phyloP scores from a whole-genome alignment of 2,888 invertebrate species.

The Synergus japonicus region DNA sequence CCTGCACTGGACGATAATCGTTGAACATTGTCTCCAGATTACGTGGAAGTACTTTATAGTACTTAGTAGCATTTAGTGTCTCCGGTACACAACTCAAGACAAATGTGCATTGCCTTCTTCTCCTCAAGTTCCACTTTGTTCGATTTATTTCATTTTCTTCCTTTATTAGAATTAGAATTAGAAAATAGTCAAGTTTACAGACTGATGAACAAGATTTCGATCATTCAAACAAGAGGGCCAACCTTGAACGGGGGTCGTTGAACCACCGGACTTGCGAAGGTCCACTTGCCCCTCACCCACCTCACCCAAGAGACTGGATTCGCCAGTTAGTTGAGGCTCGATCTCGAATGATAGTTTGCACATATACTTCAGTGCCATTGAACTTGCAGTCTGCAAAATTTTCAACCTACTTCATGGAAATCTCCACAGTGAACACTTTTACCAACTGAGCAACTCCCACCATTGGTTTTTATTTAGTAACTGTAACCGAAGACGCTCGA shows the following conservation, averaged over 20 bases:
- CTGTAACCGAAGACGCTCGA: too few relatives aligned
- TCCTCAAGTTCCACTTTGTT: neutral
- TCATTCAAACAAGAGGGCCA: conserved; percentile 66
- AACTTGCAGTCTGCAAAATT: conserved; percentile 44
- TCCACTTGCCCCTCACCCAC: conserved; percentile 44
- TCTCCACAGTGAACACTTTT: too few relatives aligned
- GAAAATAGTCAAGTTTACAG: too few relatives aligned
- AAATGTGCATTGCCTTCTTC: conserved; percentile 49
- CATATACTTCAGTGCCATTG: conserved; percentile 41
- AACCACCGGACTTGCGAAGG: conserved; percentile 63
- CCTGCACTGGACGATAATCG: conserved; percentile 20
- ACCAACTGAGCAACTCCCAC: too few relatives aligned
- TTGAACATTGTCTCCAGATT: conserved; percentile 39
- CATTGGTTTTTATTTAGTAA: too few relatives aligned
- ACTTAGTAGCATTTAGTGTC: conserved; percentile 54
- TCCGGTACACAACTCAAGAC: conserved; percentile 45
- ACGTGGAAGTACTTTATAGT: conserved; percentile 54
- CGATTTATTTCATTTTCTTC: neutral
- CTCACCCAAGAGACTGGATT: conserved; percentile 45
- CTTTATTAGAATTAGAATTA: neutral
- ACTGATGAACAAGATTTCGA: too few relatives aligned
- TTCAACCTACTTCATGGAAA: neutral
- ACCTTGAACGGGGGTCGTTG: conserved; percentile 72
- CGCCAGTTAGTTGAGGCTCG: conserved; percentile 44
- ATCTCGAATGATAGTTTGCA: conserved; percentile 17